phyloP scores from a whole-genome alignment of 2,888 invertebrate species.

The Eupithecia subumbrata region DNA sequence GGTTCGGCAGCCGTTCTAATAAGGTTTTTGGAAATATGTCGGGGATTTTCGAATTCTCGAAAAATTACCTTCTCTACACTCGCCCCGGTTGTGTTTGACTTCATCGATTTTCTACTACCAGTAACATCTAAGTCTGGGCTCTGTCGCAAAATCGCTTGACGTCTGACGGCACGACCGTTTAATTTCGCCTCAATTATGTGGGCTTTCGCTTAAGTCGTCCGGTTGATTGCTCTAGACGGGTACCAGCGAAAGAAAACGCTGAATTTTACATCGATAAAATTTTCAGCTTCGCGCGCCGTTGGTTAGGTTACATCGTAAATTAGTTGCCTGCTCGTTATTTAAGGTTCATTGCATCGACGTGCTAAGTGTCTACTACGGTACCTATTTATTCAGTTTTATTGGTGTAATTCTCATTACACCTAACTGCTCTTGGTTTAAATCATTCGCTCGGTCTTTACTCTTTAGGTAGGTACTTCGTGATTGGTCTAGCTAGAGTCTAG shows the following conservation, averaged over 20 bases:
- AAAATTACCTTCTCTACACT: background rate
- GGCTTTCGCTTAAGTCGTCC: conserved; percentile 34
- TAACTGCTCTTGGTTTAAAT: background rate
- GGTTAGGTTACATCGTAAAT: conserved; percentile 28
- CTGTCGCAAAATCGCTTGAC: conserved; percentile 6
- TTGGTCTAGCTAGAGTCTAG: background rate
- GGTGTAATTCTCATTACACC: background rate
- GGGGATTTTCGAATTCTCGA: background rate
- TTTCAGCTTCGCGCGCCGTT: conserved; percentile 23
- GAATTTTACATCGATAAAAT: conserved; percentile 39
- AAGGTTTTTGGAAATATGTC: background rate
- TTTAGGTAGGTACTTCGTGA: background rate
- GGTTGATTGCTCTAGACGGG: conserved; percentile 32
- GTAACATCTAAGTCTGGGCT: conserved; percentile 5
- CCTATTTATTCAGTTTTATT: background rate
- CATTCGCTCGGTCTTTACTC: background rate
- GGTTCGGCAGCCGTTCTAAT: background rate
- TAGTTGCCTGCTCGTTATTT: conserved; percentile 19
- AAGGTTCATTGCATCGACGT: conserved; percentile 29
- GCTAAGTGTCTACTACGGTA: background rate
- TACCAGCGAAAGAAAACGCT: conserved; percentile 28
- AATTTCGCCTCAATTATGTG: conserved; percentile 39
- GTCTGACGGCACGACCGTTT: conserved; percentile 15
- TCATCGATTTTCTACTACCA: conserved; percentile 5
- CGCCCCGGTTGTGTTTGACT: background rate